Evolutionary conservation across 2,797 vertebrate species (phyloP).

Genomic region (Gallinago nigripennis): DNA sequence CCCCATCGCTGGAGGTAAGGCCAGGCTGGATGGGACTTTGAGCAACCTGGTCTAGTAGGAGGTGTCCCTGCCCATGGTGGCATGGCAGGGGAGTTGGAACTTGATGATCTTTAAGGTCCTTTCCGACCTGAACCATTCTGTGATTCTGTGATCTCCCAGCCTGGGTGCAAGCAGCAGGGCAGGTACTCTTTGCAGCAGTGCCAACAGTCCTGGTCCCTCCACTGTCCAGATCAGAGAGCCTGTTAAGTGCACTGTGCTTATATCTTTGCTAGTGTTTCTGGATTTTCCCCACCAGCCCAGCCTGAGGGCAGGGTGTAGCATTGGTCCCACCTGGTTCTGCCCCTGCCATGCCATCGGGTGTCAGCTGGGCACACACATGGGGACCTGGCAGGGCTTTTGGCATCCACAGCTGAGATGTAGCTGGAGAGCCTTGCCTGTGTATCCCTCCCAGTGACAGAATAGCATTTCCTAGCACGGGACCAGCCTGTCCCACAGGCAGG

Average conservation of each 20-base stretch:
- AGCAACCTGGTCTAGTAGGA: too few species aligned
- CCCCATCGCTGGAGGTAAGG: too few species aligned
- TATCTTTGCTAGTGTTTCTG: background rate
- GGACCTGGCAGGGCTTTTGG: background rate
- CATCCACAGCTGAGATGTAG: fast-evolving
- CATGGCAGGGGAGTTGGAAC: too few species aligned
- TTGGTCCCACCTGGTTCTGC: background rate
- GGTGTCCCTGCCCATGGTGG: too few species aligned
- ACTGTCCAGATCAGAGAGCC: background rate
- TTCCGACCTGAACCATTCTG: too few species aligned
- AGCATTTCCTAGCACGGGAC: fast-evolving
- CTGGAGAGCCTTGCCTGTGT: background rate
- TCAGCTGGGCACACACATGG: background rate
- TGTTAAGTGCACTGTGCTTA: background rate
- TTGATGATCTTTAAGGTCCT: too few species aligned
- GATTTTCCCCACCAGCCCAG: background rate
- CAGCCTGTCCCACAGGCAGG: background rate
- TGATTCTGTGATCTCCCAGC: too few species aligned
- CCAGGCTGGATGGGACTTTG: too few species aligned
- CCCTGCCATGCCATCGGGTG: fast-evolving
- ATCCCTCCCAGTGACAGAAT: background rate
- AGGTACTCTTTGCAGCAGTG: background rate
- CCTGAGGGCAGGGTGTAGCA: background rate
- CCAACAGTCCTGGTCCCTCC: background rate
- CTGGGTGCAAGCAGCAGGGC: background rate